phyloP scores from a whole-genome alignment of 2,888 invertebrate species.

The Diaprepes abbreviatus region DNA sequence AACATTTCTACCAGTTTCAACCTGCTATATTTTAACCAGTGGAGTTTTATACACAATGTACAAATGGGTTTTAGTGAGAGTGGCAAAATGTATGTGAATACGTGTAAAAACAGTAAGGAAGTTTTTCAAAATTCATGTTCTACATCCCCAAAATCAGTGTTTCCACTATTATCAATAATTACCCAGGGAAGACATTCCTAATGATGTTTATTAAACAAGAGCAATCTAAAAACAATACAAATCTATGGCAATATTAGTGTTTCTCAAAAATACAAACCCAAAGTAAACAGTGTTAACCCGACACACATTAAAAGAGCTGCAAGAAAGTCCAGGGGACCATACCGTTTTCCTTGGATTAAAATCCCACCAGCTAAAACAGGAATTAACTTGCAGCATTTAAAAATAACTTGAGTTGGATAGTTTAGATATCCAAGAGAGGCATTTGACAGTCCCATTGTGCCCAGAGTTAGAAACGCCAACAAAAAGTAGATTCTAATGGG shows the following conservation, averaged over 20 bases:
- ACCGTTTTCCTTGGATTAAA: slow-evolving; percentile 90
- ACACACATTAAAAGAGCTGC: slow-evolving; percentile 90
- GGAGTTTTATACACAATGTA: too few relatives aligned
- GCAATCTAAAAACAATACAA: neutral
- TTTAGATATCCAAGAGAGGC: slow-evolving; percentile 94
- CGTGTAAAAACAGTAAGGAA: too few relatives aligned
- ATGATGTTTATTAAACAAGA: too few relatives aligned
- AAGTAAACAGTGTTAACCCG: slow-evolving; percentile 91
- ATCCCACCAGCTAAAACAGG: slow-evolving; percentile 96
- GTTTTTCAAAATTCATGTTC: too few relatives aligned
- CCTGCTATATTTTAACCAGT: too few relatives aligned
- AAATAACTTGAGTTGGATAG: slow-evolving; percentile 97
- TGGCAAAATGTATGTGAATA: too few relatives aligned
- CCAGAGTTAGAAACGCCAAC: slow-evolving; percentile 88
- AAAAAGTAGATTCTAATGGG: slow-evolving; percentile 85
- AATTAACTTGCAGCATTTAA: slow-evolving; percentile 97
- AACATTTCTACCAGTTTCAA: too few relatives aligned
- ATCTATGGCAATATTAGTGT: slow-evolving; percentile 9
- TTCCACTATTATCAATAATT: too few relatives aligned
- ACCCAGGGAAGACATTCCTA: too few relatives aligned
- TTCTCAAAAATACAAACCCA: slow-evolving; percentile 73
- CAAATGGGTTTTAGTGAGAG: too few relatives aligned
- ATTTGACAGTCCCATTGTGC: slow-evolving; percentile 97
- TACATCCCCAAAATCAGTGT: too few relatives aligned
- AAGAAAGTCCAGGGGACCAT: slow-evolving; percentile 85